A percentile compares a stretch with the other conserved stretches of the same genome.
Conservation (phyloP, 2,797 vertebrate genomes). For the Pyrocephalus nanus region DNA sequence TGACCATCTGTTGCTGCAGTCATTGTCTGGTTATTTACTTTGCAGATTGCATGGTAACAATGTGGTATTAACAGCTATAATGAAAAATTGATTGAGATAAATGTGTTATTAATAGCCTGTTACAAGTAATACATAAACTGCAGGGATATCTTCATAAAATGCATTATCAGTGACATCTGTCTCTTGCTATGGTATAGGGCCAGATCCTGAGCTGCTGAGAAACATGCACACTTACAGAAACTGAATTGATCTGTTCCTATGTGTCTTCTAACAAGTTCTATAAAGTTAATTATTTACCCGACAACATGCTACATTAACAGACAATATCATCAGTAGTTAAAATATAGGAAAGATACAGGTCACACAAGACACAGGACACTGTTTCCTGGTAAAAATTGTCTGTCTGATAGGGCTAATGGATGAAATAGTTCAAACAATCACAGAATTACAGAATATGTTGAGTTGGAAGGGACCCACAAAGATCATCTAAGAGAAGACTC, state of each 20-base stretch:
- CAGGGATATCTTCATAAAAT: background rate
- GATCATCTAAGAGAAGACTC: background rate
- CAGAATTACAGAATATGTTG: background rate
- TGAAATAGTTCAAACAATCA: background rate
- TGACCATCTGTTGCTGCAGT: slow-evolving; percentile 55
- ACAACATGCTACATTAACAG: background rate
- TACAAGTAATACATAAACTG: background rate
- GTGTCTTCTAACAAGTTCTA: background rate
- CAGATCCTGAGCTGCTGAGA: background rate
- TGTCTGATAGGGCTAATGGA: background rate
- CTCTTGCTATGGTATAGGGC: background rate
- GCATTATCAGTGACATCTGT: background rate
- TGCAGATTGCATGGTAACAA: slow-evolving; percentile 21
- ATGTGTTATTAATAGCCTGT: slow-evolving; percentile 52
- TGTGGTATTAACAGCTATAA: slow-evolving; percentile 26
- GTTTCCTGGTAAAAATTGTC: background rate
- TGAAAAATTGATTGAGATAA: slow-evolving; percentile 59
- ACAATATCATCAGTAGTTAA: background rate
- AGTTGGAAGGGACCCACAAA: background rate
- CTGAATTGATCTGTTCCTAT: background rate
- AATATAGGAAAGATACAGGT: background rate
- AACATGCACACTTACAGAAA: background rate
- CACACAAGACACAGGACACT: background rate
- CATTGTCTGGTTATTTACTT: slow-evolving; percentile 35
- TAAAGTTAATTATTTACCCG: background rate